Conservation (phyloP, 2,888 invertebrate genomes). For the Diaperis boleti region DNA sequence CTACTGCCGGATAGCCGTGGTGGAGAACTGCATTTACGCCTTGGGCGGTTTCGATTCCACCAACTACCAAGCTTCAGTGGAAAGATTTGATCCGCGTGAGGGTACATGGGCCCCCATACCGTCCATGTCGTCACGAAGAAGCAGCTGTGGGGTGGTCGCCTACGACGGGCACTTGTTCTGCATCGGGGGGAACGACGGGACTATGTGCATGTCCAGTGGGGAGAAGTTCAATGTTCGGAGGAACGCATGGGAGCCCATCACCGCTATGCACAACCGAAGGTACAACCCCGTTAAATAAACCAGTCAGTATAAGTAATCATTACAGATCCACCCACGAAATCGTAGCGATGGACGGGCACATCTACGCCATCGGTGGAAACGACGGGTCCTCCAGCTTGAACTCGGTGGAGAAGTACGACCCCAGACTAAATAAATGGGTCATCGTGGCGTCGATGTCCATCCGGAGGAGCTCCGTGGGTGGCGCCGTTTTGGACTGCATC, state of each 20-base stretch:
- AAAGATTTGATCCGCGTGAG: slow-evolving; percentile 76
- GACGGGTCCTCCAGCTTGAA: slow-evolving; percentile 78
- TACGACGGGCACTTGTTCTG: slow-evolving; percentile 75
- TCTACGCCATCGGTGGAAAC: slow-evolving; percentile 78
- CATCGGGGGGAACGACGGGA: slow-evolving; percentile 74
- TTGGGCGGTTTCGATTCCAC: slow-evolving; percentile 79
- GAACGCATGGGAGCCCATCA: slow-evolving; percentile 77
- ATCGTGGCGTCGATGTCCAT: slow-evolving; percentile 76
- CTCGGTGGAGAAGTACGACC: slow-evolving; percentile 77
- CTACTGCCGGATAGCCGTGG: slow-evolving; percentile 75
- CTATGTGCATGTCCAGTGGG: slow-evolving; percentile 77
- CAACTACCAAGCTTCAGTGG: slow-evolving; percentile 77
- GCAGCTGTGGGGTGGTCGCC: slow-evolving; percentile 75
- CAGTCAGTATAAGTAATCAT: slow-evolving; percentile 14
- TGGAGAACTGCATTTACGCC: slow-evolving; percentile 77
- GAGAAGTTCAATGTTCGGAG: slow-evolving; percentile 74
- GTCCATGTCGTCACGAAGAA: slow-evolving; percentile 74
- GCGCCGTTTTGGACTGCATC: slow-evolving; percentile 75
- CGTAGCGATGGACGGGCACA: slow-evolving; percentile 72
- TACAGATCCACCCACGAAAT: slow-evolving; percentile 78
- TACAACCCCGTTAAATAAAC: slow-evolving; percentile 51
- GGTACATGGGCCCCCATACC: slow-evolving; percentile 76
- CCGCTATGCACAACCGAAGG: slow-evolving; percentile 77
- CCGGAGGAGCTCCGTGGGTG: slow-evolving; percentile 75
- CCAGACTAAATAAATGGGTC: slow-evolving; percentile 75